A percentile compares a stretch with the other conserved stretches of the same genome.
Conservation (phyloP, 2,113 vertebrate species). For the Varanus komodoensis region DNA sequence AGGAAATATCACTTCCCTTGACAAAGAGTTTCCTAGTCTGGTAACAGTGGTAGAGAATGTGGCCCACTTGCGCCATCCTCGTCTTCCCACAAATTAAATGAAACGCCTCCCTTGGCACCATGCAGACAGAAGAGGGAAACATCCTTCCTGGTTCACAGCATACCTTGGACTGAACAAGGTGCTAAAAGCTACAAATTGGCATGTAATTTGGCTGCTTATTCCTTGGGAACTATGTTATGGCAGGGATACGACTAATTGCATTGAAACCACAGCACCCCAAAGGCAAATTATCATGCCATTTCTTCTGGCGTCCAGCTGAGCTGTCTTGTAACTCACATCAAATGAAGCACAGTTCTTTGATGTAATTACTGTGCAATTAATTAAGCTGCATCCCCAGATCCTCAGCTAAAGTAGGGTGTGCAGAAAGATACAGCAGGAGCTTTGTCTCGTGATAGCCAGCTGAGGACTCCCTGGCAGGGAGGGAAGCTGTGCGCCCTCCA, state of each 20-base stretch:
- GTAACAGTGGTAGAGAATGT: too few relatives aligned
- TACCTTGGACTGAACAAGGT: conserved; percentile 17
- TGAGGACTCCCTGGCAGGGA: not conserved
- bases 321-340: conserved; percentile 16
- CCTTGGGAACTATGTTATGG: conserved; percentile 22
- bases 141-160: not conserved
- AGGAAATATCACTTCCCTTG: too few relatives aligned
- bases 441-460: conserved; percentile 18
- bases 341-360: conserved; percentile 31
- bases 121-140: not conserved
- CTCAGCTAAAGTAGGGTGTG: not conserved
- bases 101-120: not conserved
- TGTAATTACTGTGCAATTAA: conserved; percentile 39
- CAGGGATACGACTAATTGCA: not conserved
- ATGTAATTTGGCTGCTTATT: conserved; percentile 18
- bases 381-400: not conserved
- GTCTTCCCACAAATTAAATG: not conserved
- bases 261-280: conserved; percentile 9
- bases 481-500: not conserved
- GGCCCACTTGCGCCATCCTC: not conserved
- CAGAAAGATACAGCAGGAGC: not conserved
- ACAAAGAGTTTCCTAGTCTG: too few relatives aligned
- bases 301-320: conserved; percentile 28
- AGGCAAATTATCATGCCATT: conserved; percentile 6
- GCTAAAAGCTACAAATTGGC: conserved; percentile 30